Evolutionary conservation across 1,140 invertebrate species (phyloP).

Genomic region (Neuroterus valhalla): DNA sequence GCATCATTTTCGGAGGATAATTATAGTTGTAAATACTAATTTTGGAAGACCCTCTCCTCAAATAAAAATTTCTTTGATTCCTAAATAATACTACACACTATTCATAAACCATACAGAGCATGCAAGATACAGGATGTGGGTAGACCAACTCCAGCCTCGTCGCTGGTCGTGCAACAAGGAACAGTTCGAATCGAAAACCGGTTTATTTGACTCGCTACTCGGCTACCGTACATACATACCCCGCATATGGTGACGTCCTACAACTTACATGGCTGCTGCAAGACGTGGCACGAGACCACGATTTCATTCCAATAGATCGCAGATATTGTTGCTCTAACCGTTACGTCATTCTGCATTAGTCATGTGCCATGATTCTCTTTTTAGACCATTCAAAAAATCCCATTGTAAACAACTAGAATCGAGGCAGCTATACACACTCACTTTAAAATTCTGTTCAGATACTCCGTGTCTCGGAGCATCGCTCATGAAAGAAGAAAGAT

Average conservation of each 20-base stretch:
- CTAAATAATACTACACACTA: not conserved
- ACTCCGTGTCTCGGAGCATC: not conserved
- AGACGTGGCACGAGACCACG: not conserved
- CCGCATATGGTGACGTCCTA: slow-evolving; percentile 11
- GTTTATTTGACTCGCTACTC: not conserved
- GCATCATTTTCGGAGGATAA: no score
- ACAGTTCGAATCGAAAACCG: slow-evolving; percentile 22
- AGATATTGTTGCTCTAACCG: slow-evolving; percentile 9
- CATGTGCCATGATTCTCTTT: not conserved
- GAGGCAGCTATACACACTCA: not conserved
- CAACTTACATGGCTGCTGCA: not conserved
- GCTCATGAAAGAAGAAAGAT: not conserved
- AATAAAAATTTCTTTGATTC: not conserved
- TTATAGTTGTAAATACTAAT: no score
- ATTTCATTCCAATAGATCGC: slow-evolving; percentile 18
- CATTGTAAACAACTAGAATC: not conserved
- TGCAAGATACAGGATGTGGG: slow-evolving; percentile 11
- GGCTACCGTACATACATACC: not conserved
- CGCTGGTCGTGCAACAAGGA: slow-evolving; percentile 1
- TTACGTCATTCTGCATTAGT: slow-evolving; percentile 12
- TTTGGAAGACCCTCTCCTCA: no score
- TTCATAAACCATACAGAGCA: not conserved
- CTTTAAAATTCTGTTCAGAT: not conserved
- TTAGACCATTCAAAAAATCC: not conserved
- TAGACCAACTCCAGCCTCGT: not conserved